These are phyloP conservation scores for Sinonovacula constricta DNA, from an alignment of 1,140 invertebrate species.

Conservation along the genomic window DNA sequence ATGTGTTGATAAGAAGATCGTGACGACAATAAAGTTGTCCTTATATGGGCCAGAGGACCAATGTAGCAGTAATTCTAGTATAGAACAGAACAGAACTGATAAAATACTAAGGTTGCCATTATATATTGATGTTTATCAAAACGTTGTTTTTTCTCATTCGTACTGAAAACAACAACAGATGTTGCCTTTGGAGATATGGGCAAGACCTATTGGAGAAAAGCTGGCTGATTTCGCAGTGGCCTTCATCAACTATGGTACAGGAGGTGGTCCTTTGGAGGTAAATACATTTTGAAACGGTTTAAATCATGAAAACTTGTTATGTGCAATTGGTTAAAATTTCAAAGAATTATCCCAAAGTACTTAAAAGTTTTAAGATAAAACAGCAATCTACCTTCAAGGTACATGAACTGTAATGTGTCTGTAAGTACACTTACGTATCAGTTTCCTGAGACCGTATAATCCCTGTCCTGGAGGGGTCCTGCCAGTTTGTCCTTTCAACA, in stretches of 20 bases:
- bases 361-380: neutral
- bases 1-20: too few relatives aligned
- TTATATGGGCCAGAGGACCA: neutral
- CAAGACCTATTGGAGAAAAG: conserved; percentile 48
- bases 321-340: neutral
- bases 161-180: conserved; percentile 11
- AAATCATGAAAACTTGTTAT: neutral
- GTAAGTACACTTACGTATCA: neutral
- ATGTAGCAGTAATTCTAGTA: neutral
- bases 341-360: neutral
- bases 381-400: neutral
- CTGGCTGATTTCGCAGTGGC: conserved; percentile 55
- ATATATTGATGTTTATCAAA: neutral
- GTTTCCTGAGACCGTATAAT: neutral
- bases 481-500: too few relatives aligned
- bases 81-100: neutral
- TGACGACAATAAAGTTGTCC: neutral
- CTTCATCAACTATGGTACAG: conserved; percentile 55
- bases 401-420: neutral
- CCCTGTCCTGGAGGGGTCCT: too few relatives aligned
- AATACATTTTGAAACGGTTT: neutral
- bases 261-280: conserved; percentile 45
- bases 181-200: conserved; percentile 62
- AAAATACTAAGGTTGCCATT: neutral
- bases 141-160: neutral